Evolutionary conservation across 1,140 invertebrate genomes (phyloP), one percentile per base, ranked within the genome.

Genomic region (Argopecten irradians): DNA sequence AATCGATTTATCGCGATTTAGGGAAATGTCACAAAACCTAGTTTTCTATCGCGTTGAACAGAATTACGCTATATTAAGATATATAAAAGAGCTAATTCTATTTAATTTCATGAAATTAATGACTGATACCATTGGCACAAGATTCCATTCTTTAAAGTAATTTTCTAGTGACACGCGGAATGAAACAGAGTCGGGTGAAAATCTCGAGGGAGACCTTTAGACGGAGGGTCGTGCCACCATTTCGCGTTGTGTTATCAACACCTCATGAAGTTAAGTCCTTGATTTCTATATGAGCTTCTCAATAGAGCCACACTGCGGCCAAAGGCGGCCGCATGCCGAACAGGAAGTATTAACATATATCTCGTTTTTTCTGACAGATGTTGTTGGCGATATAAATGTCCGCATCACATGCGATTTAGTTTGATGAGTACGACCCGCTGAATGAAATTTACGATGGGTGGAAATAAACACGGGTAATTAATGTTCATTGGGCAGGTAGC

Each of bases 1-100:
- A 71, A 71, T 71, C n/a, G 55, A 71, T 71, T 71, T n/a, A 71
- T 71, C n/a, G 55, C 55, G 55, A 71, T 71, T 71, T 71, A 71
- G 16, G 16, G 22, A 71, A 71, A 71, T 71, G n/a, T 28, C 55
- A 71, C 28, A 16, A 71, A 71, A 71, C 2, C 1, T 3, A n/a
- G 8, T 5, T 28, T 28, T 71, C n/a, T 71, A 71, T 71, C 55
- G 55, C 16, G 28, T 1, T 28, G 55, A 71, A 71, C 55, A 71
- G 55, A 71, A n/a, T n/a, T 71, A 71, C 55, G 55, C 55, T 71
- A 28, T 71, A n/a, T 71, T 71, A 71, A 71, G 55, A 71, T 71
- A 28, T 71, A n/a, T 71, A 71, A 71, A 71, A 71, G 55, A 71
- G 13, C 55, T 71, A 71, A 71, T 71, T 16, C 55, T 71, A 16